These are phyloP conservation scores for Mus minutoides DNA, from an alignment of 2,797 vertebrate species.

Conservation along the genomic window DNA sequence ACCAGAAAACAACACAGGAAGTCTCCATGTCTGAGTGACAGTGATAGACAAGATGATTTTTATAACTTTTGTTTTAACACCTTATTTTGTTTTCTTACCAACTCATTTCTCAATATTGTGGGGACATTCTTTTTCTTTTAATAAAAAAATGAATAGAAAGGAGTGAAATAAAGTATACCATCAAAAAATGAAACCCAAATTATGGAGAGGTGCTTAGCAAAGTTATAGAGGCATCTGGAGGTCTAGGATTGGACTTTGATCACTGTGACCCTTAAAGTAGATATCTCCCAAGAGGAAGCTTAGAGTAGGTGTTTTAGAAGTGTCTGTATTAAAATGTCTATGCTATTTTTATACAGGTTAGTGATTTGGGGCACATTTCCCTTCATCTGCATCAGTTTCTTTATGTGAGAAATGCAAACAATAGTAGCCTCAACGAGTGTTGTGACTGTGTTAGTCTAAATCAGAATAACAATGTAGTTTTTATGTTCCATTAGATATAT, in stretches of 20 bases:
- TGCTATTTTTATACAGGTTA: background rate
- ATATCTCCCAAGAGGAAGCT: background rate
- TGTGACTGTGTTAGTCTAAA: background rate
- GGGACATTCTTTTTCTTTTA: conserved; percentile 3
- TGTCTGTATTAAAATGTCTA: background rate
- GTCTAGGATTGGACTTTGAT: background rate
- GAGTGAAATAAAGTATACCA: background rate
- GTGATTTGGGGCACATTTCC: background rate
- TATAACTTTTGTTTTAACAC: background rate
- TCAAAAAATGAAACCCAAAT: background rate
- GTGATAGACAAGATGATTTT: background rate
- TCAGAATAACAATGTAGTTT: background rate
- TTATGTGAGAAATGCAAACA: background rate
- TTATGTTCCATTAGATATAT: background rate
- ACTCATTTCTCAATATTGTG: background rate
- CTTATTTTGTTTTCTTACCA: background rate
- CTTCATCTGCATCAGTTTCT: background rate
- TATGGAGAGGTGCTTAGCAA: background rate
- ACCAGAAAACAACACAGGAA: too few relatives aligned
- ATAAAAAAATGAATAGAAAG: background rate
- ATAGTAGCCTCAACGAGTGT: background rate
- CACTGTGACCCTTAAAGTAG: background rate
- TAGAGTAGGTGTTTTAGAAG: background rate
- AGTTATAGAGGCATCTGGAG: background rate
- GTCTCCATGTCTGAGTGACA: background rate